Evolutionary conservation across 1,140 invertebrate species (phyloP), one percentile per base, ranked within the genome.

Genomic region (Drosophila guanche): DNA sequence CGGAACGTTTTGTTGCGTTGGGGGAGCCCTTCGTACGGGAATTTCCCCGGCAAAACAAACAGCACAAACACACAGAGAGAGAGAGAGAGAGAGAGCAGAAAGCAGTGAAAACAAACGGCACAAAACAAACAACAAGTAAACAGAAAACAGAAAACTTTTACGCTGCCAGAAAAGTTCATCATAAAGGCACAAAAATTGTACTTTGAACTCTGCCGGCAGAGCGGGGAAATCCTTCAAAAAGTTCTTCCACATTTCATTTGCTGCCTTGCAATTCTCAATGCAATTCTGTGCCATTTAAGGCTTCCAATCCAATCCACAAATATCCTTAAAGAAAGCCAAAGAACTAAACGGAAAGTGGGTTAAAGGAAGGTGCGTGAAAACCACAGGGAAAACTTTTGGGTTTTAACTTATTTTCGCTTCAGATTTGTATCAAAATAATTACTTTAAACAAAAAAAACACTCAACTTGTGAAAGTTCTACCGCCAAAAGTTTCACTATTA

Each of bases 21-120:
- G 27, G 27, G 27, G 1, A 27, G 27, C 16, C 16, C 16, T 71
- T 40, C 63, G 48, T 52, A 73, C 46, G 56, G 80, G 73, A 86
- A 61, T 81, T 85, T 84, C 68, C 27, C 53, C 50, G 65, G 70
- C 79, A 61, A 79, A 78, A 66, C 79, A 83, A 83, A 75, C 79
- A 78, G 70, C 50, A 72, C 25, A 79, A 66, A 66, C n/a, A 57
- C 66, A 69, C 65, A 71, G 59, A 50, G 14, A 78, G 72, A 72
- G 61, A 72, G 83, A 69, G 62, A 71, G 59, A 50, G 14, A 78
- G 72, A 72, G 61, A 72, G 83, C 71, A 68, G 62, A 61, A 76
- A 77, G 56, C 68, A 81, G 74, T 63, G 70, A 73, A 72, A 73
- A 74, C 71, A 74, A 74, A 73, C 50, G 37, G 62, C 41, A 75